phyloP scores from a whole-genome alignment of 2,888 invertebrate species.

The Stenotaenia linearis region DNA sequence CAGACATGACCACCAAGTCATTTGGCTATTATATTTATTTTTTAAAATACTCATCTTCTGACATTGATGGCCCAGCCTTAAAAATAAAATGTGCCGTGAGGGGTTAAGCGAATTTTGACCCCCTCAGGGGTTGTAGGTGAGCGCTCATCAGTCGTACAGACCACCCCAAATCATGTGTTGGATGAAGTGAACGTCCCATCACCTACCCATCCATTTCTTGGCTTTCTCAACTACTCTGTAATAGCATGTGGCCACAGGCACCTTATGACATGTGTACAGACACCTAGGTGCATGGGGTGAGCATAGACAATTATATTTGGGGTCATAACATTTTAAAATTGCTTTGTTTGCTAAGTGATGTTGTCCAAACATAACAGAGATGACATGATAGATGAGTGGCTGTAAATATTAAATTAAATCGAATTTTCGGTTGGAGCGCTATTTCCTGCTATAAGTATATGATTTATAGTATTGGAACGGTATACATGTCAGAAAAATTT shows the following conservation, averaged over 20 bases:
- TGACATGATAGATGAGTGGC: neutral
- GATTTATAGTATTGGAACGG: neutral
- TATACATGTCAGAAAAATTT: neutral
- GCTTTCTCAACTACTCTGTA: neutral
- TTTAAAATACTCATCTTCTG: neutral
- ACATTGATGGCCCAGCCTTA: slow-evolving; percentile 26
- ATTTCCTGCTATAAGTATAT: neutral
- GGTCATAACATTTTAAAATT: neutral
- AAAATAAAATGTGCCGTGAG: slow-evolving; percentile 17
- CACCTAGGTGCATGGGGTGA: neutral
- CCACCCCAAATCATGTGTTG: slow-evolving; percentile 21
- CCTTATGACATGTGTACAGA: slow-evolving; percentile 17
- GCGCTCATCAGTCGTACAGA: slow-evolving; percentile 14
- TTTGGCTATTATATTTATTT: slow-evolving; percentile 21
- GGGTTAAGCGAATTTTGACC: slow-evolving; percentile 13
- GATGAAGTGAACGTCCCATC: neutral
- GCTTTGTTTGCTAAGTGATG: neutral
- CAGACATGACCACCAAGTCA: slow-evolving; percentile 10
- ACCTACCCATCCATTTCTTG: neutral
- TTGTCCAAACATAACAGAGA: neutral
- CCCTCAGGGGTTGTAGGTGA: slow-evolving; percentile 20
- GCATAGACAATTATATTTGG: neutral
- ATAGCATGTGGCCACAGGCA: neutral
- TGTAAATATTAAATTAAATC: no score
- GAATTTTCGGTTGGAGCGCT: neutral